A percentile compares a stretch with the other conserved stretches of the same genome.
Evolutionary conservation across 2,797 vertebrate species (phyloP).

Genomic region (Lates japonicus): DNA sequence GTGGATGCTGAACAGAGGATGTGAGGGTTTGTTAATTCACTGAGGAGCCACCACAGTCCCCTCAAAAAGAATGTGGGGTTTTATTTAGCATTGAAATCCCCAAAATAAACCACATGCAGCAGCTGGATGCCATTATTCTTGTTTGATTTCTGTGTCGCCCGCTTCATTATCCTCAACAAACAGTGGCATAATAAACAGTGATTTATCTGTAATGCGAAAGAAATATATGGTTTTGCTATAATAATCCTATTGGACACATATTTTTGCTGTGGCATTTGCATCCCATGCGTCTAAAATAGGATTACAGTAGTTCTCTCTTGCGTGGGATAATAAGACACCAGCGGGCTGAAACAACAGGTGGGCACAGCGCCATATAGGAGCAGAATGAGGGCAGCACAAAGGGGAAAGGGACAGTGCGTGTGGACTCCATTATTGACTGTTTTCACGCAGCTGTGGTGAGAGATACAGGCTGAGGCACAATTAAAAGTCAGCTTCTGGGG

Average conservation of each 20-base stretch:
- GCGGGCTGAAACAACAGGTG: conserved; percentile 85
- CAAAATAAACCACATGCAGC: conserved; percentile 11
- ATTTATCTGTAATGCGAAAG: background rate
- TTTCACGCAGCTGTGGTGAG: conserved; percentile 29
- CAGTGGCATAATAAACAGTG: conserved; percentile 5
- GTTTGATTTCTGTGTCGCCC: background rate
- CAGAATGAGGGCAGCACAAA: conserved; percentile 63
- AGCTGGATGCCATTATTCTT: background rate
- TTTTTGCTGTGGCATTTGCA: conserved; percentile 15
- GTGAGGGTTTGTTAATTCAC: conserved; percentile 7
- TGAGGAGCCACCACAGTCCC: background rate
- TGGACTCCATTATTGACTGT: conserved; percentile 39
- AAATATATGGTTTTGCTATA: background rate
- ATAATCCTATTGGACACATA: background rate
- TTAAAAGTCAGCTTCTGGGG: conserved; percentile 48
- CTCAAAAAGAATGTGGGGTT: background rate
- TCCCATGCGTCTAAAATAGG: conserved; percentile 17
- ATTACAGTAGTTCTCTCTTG: conserved; percentile 39
- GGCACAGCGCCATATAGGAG: conserved; percentile 66
- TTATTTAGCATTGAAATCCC: background rate
- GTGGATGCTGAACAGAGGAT: conserved; percentile 3
- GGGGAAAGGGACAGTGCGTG: conserved; percentile 22
- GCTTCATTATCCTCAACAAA: conserved; percentile 7
- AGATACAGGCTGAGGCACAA: conserved; percentile 37
- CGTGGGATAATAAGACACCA: conserved; percentile 43